Percentiles rank a stretch among this genome's conserved stretches.
These are phyloP conservation scores for Iphiclides podalirius DNA, from an alignment of 2,888 invertebrate genomes.

Conservation along the genomic window DNA sequence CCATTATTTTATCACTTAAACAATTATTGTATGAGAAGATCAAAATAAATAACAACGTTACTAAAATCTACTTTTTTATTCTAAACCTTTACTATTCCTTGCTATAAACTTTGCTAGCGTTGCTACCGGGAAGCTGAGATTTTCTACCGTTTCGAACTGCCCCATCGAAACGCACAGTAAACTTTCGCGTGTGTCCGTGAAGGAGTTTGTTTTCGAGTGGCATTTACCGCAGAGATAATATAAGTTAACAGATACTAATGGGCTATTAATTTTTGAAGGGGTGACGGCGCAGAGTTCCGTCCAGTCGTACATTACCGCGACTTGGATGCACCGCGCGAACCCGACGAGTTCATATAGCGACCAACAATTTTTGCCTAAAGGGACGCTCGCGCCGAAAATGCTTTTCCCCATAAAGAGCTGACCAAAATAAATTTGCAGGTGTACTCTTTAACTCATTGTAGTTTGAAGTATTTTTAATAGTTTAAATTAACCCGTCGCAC, in stretches of 20 bases:
- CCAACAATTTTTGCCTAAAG: conserved; percentile 34
- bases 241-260: conserved; percentile 14
- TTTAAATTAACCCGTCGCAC: not conserved
- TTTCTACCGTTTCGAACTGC: conserved; percentile 27
- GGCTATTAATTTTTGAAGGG: conserved; percentile 82
- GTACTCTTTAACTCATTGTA: not conserved
- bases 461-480: conserved; percentile 25
- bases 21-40: conserved; percentile 11
- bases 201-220: conserved; percentile 18
- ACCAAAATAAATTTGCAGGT: not conserved
- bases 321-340: conserved; percentile 95
- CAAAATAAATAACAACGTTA: conserved; percentile 9
- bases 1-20: not conserved
- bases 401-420: conserved; percentile 13
- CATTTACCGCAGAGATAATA: conserved; percentile 21
- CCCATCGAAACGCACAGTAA: not conserved
- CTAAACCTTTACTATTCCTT: not conserved
- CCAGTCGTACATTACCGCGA: conserved; percentile 96
- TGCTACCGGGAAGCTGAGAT: conserved; percentile 67
- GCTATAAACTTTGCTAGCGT: conserved; percentile 2
- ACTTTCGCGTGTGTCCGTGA: conserved; percentile 13
- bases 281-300: conserved; percentile 88
- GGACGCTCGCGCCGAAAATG: conserved; percentile 35
- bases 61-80: conserved; percentile 12
- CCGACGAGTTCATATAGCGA: conserved; percentile 88